Base-by-base conservation (phyloP, 1,140 invertebrate genomes). In the Danaus melanippus region DNA sequence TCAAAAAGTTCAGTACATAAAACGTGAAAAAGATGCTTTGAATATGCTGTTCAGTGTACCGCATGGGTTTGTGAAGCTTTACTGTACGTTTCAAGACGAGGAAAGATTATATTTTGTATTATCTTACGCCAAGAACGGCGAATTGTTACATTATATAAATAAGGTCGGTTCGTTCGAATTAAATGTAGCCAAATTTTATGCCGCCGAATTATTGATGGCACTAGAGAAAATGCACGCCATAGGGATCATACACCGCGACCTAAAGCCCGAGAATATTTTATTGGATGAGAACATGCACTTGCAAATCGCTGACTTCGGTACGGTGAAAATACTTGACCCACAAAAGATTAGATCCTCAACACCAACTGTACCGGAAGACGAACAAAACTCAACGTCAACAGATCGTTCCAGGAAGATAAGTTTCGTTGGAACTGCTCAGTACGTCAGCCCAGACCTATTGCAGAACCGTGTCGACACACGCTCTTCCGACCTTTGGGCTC, bases 341-440 rank as follows among this genome's bases (percentile, higher is more conserved):
- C 62, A 84, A 54, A 69, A 76, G 52, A 76, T 74, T 15, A 74
- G 68, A 52, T 56, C 66, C 50, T 40, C 66, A 60, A 52, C 68
- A 54, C 51, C 67, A 55, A 51, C 72, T 41, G 68, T 56, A 12
- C 62, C 74, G 15, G 69, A 80, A 59, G 79, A 79, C 7, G 76
- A 69, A 15, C 55, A 68, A 39, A 62, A 61, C 41, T 53, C 64
- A 12, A 66, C 77, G 9, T 69, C 84, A 66, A 71, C 80, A 64
- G 61, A 84, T 56, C 71, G 88, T 58, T 76, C 84, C 53, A 84
- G 93, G 50, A 90, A 90, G 64, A 95, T 94, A 72, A 98, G 97
- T 74, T 99, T 99, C 87, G 97, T 99, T 6, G 98, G 98, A n/a
- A 99, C 98, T 10, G 97, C 98, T 0, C 97, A 99, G 79, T 99